Conservation (phyloP, 2,888 invertebrate species). For the Cheilosia pagana region DNA sequence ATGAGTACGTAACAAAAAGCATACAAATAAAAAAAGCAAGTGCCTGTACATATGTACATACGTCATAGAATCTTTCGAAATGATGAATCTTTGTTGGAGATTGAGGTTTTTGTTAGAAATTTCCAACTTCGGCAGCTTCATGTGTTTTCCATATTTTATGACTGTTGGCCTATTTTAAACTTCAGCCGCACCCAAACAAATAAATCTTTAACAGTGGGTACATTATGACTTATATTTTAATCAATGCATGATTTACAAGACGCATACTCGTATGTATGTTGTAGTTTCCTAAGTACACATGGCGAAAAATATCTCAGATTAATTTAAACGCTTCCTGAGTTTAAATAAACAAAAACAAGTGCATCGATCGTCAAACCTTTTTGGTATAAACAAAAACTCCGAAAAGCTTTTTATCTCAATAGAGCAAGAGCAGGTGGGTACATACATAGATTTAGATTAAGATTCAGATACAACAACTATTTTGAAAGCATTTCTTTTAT, state of each 20-base stretch:
- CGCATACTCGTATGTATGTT: neutral
- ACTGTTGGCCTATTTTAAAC: neutral
- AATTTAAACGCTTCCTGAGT: too few relatives aligned
- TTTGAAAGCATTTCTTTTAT: conserved; percentile 14
- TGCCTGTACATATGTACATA: too few relatives aligned
- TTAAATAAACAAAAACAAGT: too few relatives aligned
- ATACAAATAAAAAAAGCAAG: too few relatives aligned
- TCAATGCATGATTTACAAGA: neutral
- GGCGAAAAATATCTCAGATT: too few relatives aligned
- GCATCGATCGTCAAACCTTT: too few relatives aligned
- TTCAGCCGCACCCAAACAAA: conserved; percentile 24
- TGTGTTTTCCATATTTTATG: neutral
- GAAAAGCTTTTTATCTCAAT: too few relatives aligned
- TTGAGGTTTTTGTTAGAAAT: conserved; percentile 4
- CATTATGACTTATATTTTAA: neutral
- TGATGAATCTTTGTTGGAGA: conserved; percentile 4
- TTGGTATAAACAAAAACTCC: too few relatives aligned
- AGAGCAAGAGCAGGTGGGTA: too few relatives aligned
- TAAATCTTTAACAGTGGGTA: neutral
- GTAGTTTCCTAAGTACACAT: too few relatives aligned
- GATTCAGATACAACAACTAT: neutral
- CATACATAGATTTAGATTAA: neutral
- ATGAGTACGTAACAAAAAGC: too few relatives aligned
- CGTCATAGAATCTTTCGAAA: neutral
- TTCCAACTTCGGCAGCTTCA: neutral